Evolutionary conservation across 92 coral and sea anemone species (phyloP), one percentile per base, ranked within the genome.

Genomic region (Palythoa heliodiscus): DNA sequence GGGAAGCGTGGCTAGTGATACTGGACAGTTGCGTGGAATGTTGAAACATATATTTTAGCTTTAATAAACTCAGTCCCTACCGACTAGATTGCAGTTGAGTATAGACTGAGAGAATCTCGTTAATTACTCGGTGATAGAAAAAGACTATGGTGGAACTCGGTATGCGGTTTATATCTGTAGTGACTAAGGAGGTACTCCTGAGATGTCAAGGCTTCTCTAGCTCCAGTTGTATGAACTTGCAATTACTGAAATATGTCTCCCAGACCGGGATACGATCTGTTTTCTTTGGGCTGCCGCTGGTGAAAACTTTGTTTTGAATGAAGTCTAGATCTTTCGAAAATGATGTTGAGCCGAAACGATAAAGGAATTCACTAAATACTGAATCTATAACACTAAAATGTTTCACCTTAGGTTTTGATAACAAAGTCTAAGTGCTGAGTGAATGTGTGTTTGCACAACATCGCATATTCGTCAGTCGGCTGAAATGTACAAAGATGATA

Each of bases 161-260:
- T 14, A 24, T n/a, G 22, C 69, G 4, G 9, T 48, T 14, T 1
- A 13, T 75, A 38, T n/a, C 15, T 3, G 15, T 10, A 13, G 39
- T 14, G 29, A 58, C 71, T 64, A 58, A 78, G 35, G 52, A 60
- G 53, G 71, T 25, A 58, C 71, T 78, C 38, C 35, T 35, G 7
- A 2, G 6, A 58, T 1, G 71, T 78, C 83, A 60, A 40, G 4
- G 6, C 20, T 40, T 5, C 52, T 60, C 57, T 20, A 35, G 55
- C n/a, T n/a, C n/a, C n/a, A n/a, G n/a, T n/a, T n/a, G n/a, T 60
- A 35, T 52, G 14, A n/a, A 57, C 39, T 13, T 17, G 3, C 39
- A 43, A 38, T 58, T 60, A 39, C 70, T 78, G 71, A 78, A 78
- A 77, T 77, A 58, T 77, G 35, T 60, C 83, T 38, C 35, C 25